Base-by-base conservation (phyloP, 2,113 vertebrate genomes). In the Pluvialis apricaria region DNA sequence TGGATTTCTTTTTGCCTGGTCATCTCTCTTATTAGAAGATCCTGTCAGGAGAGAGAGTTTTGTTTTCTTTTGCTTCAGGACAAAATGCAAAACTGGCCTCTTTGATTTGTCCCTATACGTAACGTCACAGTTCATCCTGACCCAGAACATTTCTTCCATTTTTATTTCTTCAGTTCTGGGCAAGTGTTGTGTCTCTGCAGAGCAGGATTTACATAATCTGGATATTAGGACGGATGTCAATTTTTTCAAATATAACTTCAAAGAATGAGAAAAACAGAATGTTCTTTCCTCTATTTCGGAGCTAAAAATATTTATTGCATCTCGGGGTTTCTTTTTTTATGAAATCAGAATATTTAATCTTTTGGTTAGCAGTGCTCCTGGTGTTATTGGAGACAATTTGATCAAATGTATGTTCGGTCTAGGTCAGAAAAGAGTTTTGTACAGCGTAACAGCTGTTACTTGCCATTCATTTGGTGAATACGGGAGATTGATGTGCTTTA, bases 181-280 rank as follows among this genome's bases (percentile, higher is more conserved):
- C 0, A 3, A 94, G 62, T 17, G 0, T 3, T 71, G 34, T 81
- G 32, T 78, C 65, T 91, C 65, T 82, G 68, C 75, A 61, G 70
- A 72, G 34, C 75, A 54, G 42, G 54, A 61, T 82, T 96, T 92
- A 92, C 82, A 82, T 96, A 86, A 92, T 80, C 49, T 94, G 86
- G 61, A 62, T 97, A 61, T 84, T 90, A 62, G 66, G 76, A 92
- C 0, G 29, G 69, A 62, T 92, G 76, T 90, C 42, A 51, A 0
- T 18, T 94, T 94, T 89, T 87, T 76, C 0, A 0, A 84, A 49
- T 20, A 22, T 64, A 61, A 61, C 69, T 92, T 84, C 34, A 60
- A 71, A 92, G 42, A 93, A 85, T 1, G 4, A 34, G 49, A 80
- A 78, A 86, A 93, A 38, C 45, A 55, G 34, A 86, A 79, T 68